Evolutionary conservation across 1,140 invertebrate genomes (phyloP).

Genomic region (Ips typographus): DNA sequence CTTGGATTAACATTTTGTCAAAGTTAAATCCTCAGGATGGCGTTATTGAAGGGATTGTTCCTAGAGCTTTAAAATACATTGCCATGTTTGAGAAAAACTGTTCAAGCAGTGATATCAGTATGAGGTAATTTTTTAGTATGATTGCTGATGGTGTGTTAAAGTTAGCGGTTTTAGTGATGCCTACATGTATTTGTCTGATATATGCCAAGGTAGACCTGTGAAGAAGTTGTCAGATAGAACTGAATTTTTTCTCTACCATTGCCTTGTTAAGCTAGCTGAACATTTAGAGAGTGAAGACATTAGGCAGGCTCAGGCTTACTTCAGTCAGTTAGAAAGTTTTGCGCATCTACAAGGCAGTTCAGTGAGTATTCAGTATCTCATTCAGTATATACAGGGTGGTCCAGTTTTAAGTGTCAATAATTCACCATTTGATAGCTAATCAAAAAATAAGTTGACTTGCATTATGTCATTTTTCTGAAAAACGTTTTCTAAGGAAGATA

Average conservation of each 20-base stretch:
- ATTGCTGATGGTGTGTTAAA: background rate
- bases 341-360: background rate
- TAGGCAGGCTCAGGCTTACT: constrained; percentile 1
- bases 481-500: too few relatives aligned
- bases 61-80: constrained; percentile 44
- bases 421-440: too few relatives aligned
- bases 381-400: too few relatives aligned
- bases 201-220: constrained; percentile 28
- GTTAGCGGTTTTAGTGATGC: constrained; percentile 33
- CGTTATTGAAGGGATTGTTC: constrained; percentile 28
- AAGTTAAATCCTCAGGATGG: constrained; percentile 14
- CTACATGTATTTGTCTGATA: constrained; percentile 39
- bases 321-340: background rate
- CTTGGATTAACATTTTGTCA: constrained; percentile 40
- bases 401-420: too few relatives aligned
- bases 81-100: constrained; percentile 40
- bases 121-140: constrained; percentile 28
- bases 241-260: constrained; percentile 37
- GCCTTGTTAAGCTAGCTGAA: constrained; percentile 32
- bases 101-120: constrained; percentile 30
- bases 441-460: too few relatives aligned
- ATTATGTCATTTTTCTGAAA: too few relatives aligned
- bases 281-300: constrained; percentile 29
- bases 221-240: constrained; percentile 30
- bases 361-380: background rate